Base-by-base conservation (phyloP, 2,797 vertebrate genomes). In the Pseudochaenichthys georgianus region DNA sequence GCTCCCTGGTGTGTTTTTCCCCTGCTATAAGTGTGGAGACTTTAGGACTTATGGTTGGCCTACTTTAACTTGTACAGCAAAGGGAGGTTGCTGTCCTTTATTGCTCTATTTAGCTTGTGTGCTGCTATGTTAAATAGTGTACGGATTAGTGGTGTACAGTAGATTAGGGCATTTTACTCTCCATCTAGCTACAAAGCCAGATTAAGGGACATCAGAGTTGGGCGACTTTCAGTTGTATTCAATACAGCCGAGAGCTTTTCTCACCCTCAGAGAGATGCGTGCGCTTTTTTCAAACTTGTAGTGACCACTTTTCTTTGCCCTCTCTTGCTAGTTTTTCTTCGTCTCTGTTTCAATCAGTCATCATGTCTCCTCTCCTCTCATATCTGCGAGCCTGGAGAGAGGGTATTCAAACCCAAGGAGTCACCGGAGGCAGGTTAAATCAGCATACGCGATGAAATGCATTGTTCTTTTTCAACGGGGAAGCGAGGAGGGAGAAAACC, bases 11-110 rank as follows among this genome's bases (percentile, higher is more conserved):
- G 51, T 73, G 64, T 23, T 52, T 34, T 5, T 3, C 23, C 4
- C 23, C 3, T 2, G 0, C 10, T 38, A 12, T 60, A 46, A 69
- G 70, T 64, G 64, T 41, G 55, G 43, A 69, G 75, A 79, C 66
- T 28, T 74, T 13, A 62, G 19, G 67, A 68, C 71, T 78, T 70
- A 68, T 19, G 51, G 42, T 62, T 83, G 85, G 77, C 89, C 82
- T 88, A 91, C 73, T 91, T 89, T 72, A 62, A 74, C 79, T 81
- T 78, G 82, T 9, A 66, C 60, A 75, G 73, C 80, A 66, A 51
- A 72, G 77, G 73, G 70, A 78, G 47, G 64, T 61, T 80, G 74
- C 69, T 60, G 79, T 76, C 72, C 87, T 85, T 76, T 71, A 15
- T 55, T 51, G 51, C 70, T 87, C 76, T 66, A 60, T 87, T 81